Evolutionary conservation across 1,140 invertebrate genomes (phyloP).

Genomic region (Bombus superbus): DNA sequence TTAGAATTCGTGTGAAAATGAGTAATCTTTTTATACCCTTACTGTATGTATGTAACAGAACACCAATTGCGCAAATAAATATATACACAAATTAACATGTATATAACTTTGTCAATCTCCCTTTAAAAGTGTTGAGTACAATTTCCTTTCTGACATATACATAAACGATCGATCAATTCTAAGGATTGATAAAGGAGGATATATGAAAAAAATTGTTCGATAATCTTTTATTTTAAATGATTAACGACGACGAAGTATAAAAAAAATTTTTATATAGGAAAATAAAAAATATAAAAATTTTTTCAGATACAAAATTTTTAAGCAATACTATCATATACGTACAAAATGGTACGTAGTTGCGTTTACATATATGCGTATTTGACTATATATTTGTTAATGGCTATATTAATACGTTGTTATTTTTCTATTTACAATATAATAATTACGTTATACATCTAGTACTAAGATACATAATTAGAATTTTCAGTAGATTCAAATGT

Average conservation of each 20-base stretch:
- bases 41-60: conserved; percentile 53
- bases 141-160: neutral
- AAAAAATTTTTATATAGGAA: conserved; percentile 33
- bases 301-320: conserved; percentile 42
- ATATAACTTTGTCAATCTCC: neutral
- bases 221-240: conserved; percentile 16
- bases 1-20: conserved; percentile 12
- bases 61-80: conserved; percentile 56
- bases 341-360: neutral
- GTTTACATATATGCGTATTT: conserved; percentile 15
- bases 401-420: neutral
- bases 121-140: neutral
- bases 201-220: neutral
- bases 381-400: conserved; percentile 2
- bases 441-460: neutral
- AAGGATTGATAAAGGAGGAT: neutral
- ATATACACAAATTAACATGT: conserved; percentile 40
- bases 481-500: neutral
- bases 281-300: neutral
- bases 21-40: conserved; percentile 49
- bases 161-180: neutral
- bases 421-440: conserved; percentile 41
- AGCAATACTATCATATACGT: neutral
- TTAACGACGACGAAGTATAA: neutral
- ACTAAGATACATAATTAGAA: conserved; percentile 7